These are phyloP conservation scores for Apotomis betuletana DNA, from an alignment of 2,888 invertebrate genomes.

Conservation along the genomic window DNA sequence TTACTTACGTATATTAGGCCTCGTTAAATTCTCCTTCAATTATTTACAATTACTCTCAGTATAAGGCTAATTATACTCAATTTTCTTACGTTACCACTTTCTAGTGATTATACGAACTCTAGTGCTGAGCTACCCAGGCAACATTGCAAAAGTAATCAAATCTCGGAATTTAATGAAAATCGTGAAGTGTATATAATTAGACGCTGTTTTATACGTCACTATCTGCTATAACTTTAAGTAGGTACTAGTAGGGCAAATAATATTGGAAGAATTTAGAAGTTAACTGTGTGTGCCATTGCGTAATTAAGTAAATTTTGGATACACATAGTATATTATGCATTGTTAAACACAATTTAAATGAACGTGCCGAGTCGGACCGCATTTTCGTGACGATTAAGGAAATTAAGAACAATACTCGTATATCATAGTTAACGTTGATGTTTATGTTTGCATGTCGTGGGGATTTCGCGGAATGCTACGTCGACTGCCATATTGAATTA, in stretches of 20 bases:
- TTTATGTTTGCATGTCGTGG: too few species aligned
- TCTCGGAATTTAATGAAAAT: not conserved
- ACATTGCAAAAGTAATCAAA: conserved; percentile 13
- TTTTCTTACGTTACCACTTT: conserved; percentile 30
- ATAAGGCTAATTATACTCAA: conserved; percentile 18
- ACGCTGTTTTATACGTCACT: not conserved
- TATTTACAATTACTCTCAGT: conserved; percentile 31
- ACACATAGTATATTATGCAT: too few species aligned
- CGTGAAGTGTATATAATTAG: not conserved
- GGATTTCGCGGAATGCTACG: too few species aligned
- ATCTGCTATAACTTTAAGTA: not conserved
- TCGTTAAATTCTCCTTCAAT: conserved; percentile 16
- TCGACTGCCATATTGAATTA: too few species aligned
- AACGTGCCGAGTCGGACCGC: too few species aligned
- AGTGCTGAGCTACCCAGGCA: not conserved
- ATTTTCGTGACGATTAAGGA: not conserved
- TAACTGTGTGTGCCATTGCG: too few species aligned
- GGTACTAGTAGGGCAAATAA: conserved; percentile 1
- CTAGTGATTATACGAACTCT: conserved; percentile 12
- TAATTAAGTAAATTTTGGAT: too few species aligned
- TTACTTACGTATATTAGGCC: too few species aligned
- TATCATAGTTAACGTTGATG: too few species aligned
- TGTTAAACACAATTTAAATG: too few species aligned
- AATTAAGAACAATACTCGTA: too few species aligned
- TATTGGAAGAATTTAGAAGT: too few species aligned